phyloP scores from a whole-genome alignment of 1,140 invertebrate genomes.

The Macrocentrus cingulum region DNA sequence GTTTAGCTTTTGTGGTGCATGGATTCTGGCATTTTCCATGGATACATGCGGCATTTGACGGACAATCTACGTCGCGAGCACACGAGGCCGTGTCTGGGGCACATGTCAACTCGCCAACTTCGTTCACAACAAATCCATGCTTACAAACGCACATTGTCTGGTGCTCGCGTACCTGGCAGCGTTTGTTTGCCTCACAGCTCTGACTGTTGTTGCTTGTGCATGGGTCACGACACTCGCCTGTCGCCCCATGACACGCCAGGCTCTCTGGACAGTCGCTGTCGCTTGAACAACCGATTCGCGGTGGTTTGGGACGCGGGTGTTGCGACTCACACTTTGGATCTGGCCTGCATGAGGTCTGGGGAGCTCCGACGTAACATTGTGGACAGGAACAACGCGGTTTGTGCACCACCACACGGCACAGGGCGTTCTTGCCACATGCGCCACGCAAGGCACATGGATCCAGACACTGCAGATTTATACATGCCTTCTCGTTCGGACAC shows the following conservation, averaged over 20 bases:
- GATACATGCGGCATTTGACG: constrained; percentile 80
- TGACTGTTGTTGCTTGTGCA: constrained; percentile 60
- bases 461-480: constrained; percentile 82
- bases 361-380: constrained; percentile 81
- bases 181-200: constrained; percentile 77
- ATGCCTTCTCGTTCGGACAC: constrained; percentile 88
- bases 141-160: constrained; percentile 85
- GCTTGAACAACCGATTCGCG: constrained; percentile 63
- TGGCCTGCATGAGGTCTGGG: constrained; percentile 72
- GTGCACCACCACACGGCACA: constrained; percentile 82
- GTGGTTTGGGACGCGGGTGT: constrained; percentile 52
- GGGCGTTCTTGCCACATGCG: constrained; percentile 84
- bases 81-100: constrained; percentile 78
- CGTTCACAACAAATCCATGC: constrained; percentile 82
- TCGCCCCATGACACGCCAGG: constrained; percentile 69
- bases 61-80: constrained; percentile 78
- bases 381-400: constrained; percentile 83
- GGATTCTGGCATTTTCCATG: constrained; percentile 82
- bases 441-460: constrained; percentile 86
- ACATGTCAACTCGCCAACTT: constrained; percentile 79
- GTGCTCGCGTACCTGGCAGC: constrained; percentile 84
- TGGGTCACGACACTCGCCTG: constrained; percentile 77
- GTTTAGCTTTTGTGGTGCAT: constrained; percentile 64
- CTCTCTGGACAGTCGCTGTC: constrained; percentile 76
- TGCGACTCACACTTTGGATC: constrained; percentile 72